Evolutionary conservation across 2,797 vertebrate genomes (phyloP), one percentile per base, ranked within the genome.

Genomic region (Erethizon dorsatum): DNA sequence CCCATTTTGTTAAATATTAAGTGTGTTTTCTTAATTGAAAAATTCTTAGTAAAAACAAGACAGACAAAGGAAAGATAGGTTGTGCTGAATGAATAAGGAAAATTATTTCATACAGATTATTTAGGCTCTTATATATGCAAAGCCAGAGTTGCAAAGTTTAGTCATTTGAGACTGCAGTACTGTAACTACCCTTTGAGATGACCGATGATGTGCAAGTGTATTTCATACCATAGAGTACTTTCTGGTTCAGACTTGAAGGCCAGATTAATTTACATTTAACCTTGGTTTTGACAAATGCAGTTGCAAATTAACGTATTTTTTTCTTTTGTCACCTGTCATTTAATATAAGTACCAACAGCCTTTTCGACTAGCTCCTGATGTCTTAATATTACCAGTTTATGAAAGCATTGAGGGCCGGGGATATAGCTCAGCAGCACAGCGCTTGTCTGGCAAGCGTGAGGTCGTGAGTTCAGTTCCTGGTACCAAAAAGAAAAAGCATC

Each of bases 311-410:
- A 78, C 20, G 26, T 65, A 9, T 26, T 94, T 88, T 88, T 75
- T 90, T 54, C 14, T 69, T 89, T 52, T 50, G 79, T 90, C 22
- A 52, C 50, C 31, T 91, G 24, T 87, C 63, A 41, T 41, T 80
- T 52, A 63, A 15, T 69, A 26, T 78, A 90, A 15, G 86, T 77
- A 90, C 15, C 20, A 95, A 4, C 22, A 96, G 10, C 52, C 14
- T 79, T 95, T 97, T 94, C 78, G 13, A 91, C 31, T 28, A 91
- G 14, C 31, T 94, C 50, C 90, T 92, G 31, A 65, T 93, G 84
- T 47, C 41, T 90, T 94, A 57, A 41, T 85, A 75, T 80, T 79
- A 85, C 33, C 50, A 75, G 3, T 63, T 91, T 93, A 1, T 91
- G 61, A 92, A 86, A 77, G 86, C 47, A 45, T 93, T 67, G 37